Evolutionary conservation across 2,888 invertebrate genomes (phyloP).

Genomic region (Latheticus oryzae): DNA sequence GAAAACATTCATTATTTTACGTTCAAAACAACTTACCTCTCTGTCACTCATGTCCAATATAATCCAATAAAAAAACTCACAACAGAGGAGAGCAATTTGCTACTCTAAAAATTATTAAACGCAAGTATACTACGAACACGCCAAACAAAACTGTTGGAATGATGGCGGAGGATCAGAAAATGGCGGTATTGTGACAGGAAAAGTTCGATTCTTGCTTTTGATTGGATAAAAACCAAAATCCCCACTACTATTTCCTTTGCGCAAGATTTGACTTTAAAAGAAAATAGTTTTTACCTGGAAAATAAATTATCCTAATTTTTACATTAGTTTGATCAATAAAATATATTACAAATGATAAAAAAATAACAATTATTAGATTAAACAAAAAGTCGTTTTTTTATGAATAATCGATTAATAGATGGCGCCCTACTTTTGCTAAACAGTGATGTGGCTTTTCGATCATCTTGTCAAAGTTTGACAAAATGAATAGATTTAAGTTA

Average conservation of each 20-base stretch:
- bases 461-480: constrained; percentile 61
- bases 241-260: background rate
- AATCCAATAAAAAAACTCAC: constrained; percentile 15
- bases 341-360: too few relatives aligned
- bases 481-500: constrained; percentile 63
- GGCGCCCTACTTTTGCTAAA: constrained; percentile 36
- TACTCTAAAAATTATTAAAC: background rate
- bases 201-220: constrained; percentile 7
- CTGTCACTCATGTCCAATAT: constrained; percentile 55
- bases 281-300: too few relatives aligned
- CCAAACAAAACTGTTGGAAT: constrained; percentile 21
- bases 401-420: constrained; percentile 10
- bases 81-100: background rate
- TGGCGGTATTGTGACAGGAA: constrained; percentile 12
- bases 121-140: constrained; percentile 2
- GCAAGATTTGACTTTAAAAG: constrained; percentile 2
- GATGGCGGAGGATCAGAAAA: constrained; percentile 19
- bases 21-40: constrained; percentile 54
- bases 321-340: too few relatives aligned
- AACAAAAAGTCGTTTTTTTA: background rate
- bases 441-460: constrained; percentile 59
- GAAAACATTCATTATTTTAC: constrained; percentile 11
- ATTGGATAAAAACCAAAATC: background rate
- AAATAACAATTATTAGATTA: too few relatives aligned
- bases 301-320: too few relatives aligned